Percentiles rank a stretch among this genome's conserved stretches.
These are phyloP conservation scores for Cebidichthys violaceus DNA, from an alignment of 2,113 vertebrate genomes.

Conservation along the genomic window DNA sequence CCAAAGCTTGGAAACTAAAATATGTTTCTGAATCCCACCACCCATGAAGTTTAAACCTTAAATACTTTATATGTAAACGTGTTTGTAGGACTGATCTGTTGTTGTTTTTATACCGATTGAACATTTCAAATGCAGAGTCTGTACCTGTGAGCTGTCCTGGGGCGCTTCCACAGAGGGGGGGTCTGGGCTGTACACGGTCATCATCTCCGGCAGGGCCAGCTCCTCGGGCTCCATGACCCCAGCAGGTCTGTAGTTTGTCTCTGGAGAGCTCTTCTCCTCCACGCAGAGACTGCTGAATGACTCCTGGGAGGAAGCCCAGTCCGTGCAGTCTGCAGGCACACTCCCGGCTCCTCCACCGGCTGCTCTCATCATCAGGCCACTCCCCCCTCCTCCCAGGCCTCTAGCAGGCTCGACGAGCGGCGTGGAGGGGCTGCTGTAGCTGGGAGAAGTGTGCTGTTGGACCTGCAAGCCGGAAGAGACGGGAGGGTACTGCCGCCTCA, in stretches of 20 bases:
- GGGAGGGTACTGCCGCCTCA: slow-evolving; percentile 10
- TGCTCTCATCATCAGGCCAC: slow-evolving; percentile 33
- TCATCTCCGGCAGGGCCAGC: slow-evolving; percentile 63
- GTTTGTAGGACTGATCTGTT: not conserved
- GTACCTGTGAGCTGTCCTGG: slow-evolving; percentile 73
- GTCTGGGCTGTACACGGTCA: slow-evolving; percentile 48
- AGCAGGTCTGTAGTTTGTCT: not conserved
- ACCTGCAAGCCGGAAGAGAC: not conserved
- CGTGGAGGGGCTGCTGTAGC: slow-evolving; percentile 51
- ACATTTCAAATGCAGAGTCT: not conserved
- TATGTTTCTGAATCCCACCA: not conserved
- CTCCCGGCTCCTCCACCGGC: slow-evolving; percentile 7
- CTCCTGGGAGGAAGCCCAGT: slow-evolving; percentile 68
- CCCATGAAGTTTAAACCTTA: not conserved
- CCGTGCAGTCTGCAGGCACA: slow-evolving; percentile 36
- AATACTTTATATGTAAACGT: not conserved
- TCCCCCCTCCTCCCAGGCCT: slow-evolving; percentile 14
- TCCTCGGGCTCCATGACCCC: slow-evolving; percentile 64
- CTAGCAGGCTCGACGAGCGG: not conserved
- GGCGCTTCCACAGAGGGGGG: slow-evolving; percentile 28
- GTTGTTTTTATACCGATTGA: not conserved
- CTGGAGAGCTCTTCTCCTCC: slow-evolving; percentile 29
- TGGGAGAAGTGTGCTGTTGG: slow-evolving; percentile 8
- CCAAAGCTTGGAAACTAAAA: not conserved
- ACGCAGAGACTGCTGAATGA: slow-evolving; percentile 33